Base-by-base conservation (phyloP, 2,113 vertebrate genomes). In the Cololabis saira region DNA sequence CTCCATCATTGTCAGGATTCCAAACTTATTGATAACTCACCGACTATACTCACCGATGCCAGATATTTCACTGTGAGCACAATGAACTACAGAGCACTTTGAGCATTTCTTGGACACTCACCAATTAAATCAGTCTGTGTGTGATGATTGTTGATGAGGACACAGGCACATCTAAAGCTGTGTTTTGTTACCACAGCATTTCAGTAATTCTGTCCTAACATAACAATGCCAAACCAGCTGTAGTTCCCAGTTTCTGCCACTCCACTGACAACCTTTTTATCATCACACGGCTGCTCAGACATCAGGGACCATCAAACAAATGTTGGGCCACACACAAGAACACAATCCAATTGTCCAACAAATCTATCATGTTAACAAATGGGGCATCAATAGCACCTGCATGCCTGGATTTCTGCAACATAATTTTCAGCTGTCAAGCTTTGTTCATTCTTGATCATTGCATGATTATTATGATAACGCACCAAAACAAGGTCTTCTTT, bases 291-390 rank as follows among this genome's bases (percentile, higher is more conserved):
- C 53, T 18, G 68, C 65, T 74, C 64, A 51, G 61, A 65, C 3
- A 5, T 75, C 66, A 61, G 15, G 64, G 49, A 64, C 41, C 68
- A 53, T 54, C 48, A n/a, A 19, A 59, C 61, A 52, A 47, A 60
- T 11, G 21, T 10, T 27, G 30, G 0, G 19, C 59, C 27, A 62
- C 44, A 19, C 53, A 33, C 47, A 17, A 8, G 57, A 52, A 37
- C 60, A 62, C 30, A 61, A 68, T 67, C 58, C 54, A 77, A 81
- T 84, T 81, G 73, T 65, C 59, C 53, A 55, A 45, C 63, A 72
- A 27, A 74, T 56, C 59, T 44, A 70, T 82, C 51, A 69, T 67
- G 67, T 67, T 87, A 80, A 83, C 74, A 78, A 51, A 76, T 65
- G 40, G 47, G 50, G 51, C 54, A 80, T 65, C 77, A 77, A 72